A percentile compares a stretch with the other conserved stretches of the same genome.
phyloP scores from a whole-genome alignment of 2,113 vertebrate species.

The Atlantisia rogersi region DNA sequence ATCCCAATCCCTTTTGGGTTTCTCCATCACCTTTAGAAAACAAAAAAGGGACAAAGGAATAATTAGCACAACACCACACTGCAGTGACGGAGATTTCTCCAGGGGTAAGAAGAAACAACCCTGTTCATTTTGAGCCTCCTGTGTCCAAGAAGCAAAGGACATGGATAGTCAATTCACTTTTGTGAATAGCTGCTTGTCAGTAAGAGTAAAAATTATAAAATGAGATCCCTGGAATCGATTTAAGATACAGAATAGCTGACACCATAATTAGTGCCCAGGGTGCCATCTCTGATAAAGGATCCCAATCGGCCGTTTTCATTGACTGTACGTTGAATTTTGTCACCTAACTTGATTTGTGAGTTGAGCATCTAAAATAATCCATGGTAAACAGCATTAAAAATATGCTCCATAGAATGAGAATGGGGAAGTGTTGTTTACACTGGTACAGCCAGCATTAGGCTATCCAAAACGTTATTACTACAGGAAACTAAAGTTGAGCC shows the following conservation, averaged over 20 bases:
- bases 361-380: background rate
- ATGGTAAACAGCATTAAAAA: background rate
- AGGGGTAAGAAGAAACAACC: background rate
- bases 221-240: constrained; percentile 1
- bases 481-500: background rate
- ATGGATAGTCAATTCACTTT: background rate
- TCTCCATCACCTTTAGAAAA: background rate
- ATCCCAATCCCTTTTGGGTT: background rate
- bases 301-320: background rate
- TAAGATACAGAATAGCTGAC: background rate
- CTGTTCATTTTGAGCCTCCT: constrained; percentile 12
- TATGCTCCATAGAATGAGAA: background rate
- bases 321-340: background rate
- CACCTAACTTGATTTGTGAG: background rate
- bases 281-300: background rate
- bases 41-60: background rate
- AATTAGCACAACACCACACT: background rate
- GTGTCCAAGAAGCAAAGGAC: constrained; percentile 7
- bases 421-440: background rate
- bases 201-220: constrained; percentile 21
- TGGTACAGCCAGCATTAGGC: background rate
- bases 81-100: background rate
- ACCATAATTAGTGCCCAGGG: background rate
- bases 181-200: constrained; percentile 22
- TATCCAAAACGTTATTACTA: background rate